These are phyloP conservation scores for Cabera pusaria DNA, from an alignment of 2,888 invertebrate species.

Conservation along the genomic window DNA sequence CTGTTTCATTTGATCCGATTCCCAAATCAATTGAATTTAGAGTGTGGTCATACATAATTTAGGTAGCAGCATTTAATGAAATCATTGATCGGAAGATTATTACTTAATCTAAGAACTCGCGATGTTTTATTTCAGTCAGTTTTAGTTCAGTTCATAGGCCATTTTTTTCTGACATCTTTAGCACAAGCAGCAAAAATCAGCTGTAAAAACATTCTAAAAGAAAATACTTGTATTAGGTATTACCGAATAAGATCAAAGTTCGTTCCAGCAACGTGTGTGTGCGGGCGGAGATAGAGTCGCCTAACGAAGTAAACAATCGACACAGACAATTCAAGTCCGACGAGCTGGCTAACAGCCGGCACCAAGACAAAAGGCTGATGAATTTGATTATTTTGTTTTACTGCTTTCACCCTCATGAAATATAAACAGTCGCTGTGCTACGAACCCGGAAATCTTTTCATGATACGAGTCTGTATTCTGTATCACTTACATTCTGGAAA, in stretches of 20 bases:
- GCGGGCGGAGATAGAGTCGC: conserved; percentile 57
- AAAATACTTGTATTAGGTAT: too few relatives aligned
- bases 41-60: too few relatives aligned
- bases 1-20: too few relatives aligned
- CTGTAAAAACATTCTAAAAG: too few relatives aligned
- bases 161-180: too few relatives aligned
- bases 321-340: conserved; percentile 65
- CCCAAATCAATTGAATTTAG: too few relatives aligned
- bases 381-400: conserved; percentile 68
- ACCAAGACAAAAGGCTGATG: conserved; percentile 69
- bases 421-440: conserved; percentile 47
- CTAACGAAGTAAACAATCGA: conserved; percentile 81
- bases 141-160: too few relatives aligned
- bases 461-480: conserved; percentile 18
- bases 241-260: conserved; percentile 54
- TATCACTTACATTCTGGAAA: conserved; percentile 6
- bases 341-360: conserved; percentile 52
- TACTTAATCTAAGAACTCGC: too few relatives aligned
- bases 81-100: too few relatives aligned
- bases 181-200: too few relatives aligned
- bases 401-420: conserved; percentile 49
- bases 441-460: conserved; percentile 29
- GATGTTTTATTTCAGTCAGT: too few relatives aligned
- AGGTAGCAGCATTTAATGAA: too few relatives aligned
- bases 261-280: conserved; percentile 53